Percentiles rank a stretch among this genome's conserved stretches.
These are phyloP conservation scores for Pedicia rivosa DNA, from an alignment of 2,888 invertebrate species.

Conservation along the genomic window DNA sequence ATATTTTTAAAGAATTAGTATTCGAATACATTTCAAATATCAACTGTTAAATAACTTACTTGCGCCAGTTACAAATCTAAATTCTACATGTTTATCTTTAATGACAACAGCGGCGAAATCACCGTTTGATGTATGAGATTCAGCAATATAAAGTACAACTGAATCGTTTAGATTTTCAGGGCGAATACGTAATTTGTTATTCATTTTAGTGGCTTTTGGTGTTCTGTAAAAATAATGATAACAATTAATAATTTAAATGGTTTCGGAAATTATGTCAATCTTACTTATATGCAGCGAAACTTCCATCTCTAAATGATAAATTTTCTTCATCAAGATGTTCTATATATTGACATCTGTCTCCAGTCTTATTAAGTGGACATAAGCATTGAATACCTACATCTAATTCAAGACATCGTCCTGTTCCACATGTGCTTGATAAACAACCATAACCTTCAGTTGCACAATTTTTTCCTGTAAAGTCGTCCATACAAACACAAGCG, in stretches of 20 bases:
- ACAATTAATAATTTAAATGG: too few species aligned
- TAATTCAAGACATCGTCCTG: slow-evolving; percentile 60
- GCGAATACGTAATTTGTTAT: slow-evolving; percentile 28
- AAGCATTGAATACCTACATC: slow-evolving; percentile 66
- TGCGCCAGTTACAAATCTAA: slow-evolving; percentile 70
- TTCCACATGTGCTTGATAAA: slow-evolving; percentile 71
- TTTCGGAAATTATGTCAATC: too few species aligned
- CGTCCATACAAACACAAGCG: slow-evolving; percentile 62
- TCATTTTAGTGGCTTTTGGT: slow-evolving; percentile 25
- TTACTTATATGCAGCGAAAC: slow-evolving; percentile 46
- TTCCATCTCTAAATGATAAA: slow-evolving; percentile 66
- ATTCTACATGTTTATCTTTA: slow-evolving; percentile 62
- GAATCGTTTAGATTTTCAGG: slow-evolving; percentile 50
- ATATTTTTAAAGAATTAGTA: too few species aligned
- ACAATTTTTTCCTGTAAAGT: slow-evolving; percentile 64
- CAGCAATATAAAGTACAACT: slow-evolving; percentile 73
- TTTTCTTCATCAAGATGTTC: slow-evolving; percentile 28
- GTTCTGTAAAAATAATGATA: too few species aligned
- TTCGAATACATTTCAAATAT: too few species aligned
- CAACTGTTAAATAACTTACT: too few species aligned
- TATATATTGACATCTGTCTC: slow-evolving; percentile 54
- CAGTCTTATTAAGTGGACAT: slow-evolving; percentile 70
- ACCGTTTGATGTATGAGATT: slow-evolving; percentile 65
- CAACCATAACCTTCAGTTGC: slow-evolving; percentile 67
- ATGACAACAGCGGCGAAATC: slow-evolving; percentile 75